phyloP scores from a whole-genome alignment of 2,888 invertebrate species.

The Tinea trinotella region DNA sequence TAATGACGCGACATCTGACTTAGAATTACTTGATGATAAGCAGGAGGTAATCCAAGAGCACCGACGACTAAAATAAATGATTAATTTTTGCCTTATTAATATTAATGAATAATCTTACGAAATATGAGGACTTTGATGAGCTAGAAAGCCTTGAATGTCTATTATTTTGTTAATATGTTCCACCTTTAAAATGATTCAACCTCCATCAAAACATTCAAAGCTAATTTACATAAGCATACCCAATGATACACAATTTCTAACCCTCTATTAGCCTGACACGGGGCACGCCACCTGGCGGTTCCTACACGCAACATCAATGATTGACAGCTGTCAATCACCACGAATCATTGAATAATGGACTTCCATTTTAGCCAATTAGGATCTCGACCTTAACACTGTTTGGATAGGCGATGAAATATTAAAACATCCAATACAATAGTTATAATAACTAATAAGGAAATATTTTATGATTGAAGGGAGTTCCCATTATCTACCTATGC shows the following conservation, averaged over 20 bases:
- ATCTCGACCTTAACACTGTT: slow-evolving; percentile 37
- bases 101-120: no score
- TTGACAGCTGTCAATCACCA: slow-evolving; percentile 66
- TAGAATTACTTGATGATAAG: no score
- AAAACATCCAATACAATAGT: slow-evolving; percentile 31
- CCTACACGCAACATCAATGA: slow-evolving; percentile 29
- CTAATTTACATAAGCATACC: slow-evolving; percentile 9
- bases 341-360: slow-evolving; percentile 51
- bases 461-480: background rate
- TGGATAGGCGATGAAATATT: slow-evolving; percentile 35
- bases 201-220: background rate
- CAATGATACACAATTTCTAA: slow-evolving; percentile 12
- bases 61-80: no score
- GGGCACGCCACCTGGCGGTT: slow-evolving; percentile 16
- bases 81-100: no score
- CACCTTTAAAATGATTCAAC: background rate
- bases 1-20: no score
- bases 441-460: slow-evolving; percentile 17
- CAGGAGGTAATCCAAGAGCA: no score
- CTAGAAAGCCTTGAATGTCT: no score
- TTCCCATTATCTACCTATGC: no score
- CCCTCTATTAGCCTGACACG: slow-evolving; percentile 17
- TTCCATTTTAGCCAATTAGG: slow-evolving; percentile 56
- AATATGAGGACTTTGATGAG: no score
- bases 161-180: no score